Conservation (phyloP, 2,888 invertebrate species). For the Odontothrips loti region DNA sequence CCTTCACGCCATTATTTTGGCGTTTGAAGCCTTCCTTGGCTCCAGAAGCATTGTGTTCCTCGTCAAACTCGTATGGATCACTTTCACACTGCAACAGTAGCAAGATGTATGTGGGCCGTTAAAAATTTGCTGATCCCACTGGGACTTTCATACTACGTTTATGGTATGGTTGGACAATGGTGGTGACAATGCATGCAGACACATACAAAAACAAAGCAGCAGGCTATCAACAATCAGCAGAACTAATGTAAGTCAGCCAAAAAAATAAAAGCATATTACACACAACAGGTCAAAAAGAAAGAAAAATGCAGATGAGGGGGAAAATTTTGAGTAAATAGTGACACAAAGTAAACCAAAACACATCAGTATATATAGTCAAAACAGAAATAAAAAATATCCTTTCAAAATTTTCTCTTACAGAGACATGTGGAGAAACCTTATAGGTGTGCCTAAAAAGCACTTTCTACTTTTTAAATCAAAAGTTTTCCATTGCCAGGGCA, state of each 20-base stretch:
- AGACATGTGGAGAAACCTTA: too few relatives aligned
- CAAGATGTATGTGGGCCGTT: constrained; percentile 14
- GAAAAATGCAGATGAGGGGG: not conserved
- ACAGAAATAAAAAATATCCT: too few relatives aligned
- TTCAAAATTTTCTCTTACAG: not conserved
- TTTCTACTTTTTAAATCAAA: not conserved
- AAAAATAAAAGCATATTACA: constrained; percentile 22
- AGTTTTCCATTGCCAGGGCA: too few relatives aligned
- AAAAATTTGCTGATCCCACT: not conserved
- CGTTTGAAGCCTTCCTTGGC: constrained; percentile 24
- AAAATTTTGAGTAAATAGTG: too few relatives aligned
- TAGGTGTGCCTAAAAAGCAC: not conserved
- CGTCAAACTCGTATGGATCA: constrained; percentile 71
- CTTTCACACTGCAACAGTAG: constrained; percentile 16
- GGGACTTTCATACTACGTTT: not conserved
- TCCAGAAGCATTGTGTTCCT: constrained; percentile 46
- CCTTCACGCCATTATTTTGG: constrained; percentile 24
- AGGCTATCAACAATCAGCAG: not conserved
- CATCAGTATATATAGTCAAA: not conserved
- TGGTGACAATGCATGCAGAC: not conserved
- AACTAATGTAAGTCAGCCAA: not conserved
- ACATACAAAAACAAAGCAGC: constrained; percentile 14
- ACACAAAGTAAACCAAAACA: not conserved
- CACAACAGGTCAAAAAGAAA: not conserved
- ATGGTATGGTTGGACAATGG: not conserved